phyloP scores from a whole-genome alignment of 2,113 vertebrate species.

The Gallinago jamesoni region DNA sequence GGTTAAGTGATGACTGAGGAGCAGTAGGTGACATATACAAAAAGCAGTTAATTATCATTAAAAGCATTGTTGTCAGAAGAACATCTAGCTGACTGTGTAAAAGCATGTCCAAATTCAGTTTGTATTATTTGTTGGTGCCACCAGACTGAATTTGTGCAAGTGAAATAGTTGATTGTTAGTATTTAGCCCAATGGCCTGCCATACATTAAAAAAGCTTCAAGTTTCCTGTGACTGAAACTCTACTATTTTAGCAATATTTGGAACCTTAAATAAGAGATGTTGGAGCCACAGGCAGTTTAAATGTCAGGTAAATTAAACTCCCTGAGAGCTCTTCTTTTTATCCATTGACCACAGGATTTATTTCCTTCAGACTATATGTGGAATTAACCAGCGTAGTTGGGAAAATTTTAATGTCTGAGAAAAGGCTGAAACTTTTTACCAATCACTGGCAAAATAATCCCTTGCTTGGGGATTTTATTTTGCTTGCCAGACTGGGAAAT shows the following conservation, averaged over 20 bases:
- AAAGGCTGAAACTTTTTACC: neutral
- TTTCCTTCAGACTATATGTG: neutral
- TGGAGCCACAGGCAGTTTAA: neutral
- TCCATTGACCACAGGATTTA: neutral
- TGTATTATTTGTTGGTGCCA: neutral
- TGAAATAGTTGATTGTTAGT: neutral
- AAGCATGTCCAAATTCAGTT: neutral
- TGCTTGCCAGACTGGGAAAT: neutral
- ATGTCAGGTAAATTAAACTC: neutral
- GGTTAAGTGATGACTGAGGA: neutral
- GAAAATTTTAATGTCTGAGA: neutral
- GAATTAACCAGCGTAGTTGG: neutral
- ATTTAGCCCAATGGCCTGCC: neutral
- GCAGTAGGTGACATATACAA: neutral
- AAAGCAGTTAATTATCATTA: conserved; percentile 36
- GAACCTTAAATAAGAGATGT: neutral
- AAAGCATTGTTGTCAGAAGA: neutral
- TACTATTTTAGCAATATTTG: neutral
- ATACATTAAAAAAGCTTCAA: neutral
- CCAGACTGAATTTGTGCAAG: neutral
- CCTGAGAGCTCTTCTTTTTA: neutral
- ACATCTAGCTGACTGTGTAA: neutral
- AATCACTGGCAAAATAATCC: neutral
- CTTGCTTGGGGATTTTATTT: neutral
- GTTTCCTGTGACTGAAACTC: neutral